These are phyloP conservation scores for Lycophotia porphyrea DNA, from an alignment of 2,888 invertebrate species.

Conservation along the genomic window DNA sequence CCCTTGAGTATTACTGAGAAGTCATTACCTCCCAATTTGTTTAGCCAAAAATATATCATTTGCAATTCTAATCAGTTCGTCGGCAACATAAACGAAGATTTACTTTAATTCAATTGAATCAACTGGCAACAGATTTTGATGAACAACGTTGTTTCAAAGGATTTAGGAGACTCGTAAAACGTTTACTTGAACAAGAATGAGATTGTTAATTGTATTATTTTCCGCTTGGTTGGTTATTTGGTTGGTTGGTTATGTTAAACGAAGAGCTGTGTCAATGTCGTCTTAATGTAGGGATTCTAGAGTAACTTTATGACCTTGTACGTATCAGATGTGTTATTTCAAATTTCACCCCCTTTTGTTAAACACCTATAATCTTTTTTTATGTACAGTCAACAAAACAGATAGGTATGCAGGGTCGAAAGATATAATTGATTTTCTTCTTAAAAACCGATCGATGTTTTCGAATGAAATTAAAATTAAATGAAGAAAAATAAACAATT, in stretches of 20 bases:
- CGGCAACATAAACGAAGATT: constrained; percentile 42
- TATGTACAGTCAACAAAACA: no score
- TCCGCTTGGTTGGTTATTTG: constrained; percentile 12
- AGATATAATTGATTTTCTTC: no score
- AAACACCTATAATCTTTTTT: no score
- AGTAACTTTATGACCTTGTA: not conserved
- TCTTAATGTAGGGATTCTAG: not conserved
- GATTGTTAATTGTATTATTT: constrained; percentile 44
- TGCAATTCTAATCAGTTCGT: constrained; percentile 55
- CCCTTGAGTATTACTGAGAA: not conserved
- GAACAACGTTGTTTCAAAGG: constrained; percentile 43
- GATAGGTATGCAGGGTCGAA: no score
- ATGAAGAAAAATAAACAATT: no score
- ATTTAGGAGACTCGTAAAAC: constrained; percentile 20
- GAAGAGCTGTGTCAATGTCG: not conserved
- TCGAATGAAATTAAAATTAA: no score
- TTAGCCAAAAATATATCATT: constrained; percentile 44
- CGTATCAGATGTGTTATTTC: not conserved
- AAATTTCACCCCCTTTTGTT: no score
- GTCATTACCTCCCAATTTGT: constrained; percentile 38
- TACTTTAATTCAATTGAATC: constrained; percentile 60
- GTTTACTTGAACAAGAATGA: constrained; percentile 20
- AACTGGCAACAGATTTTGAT: constrained; percentile 49
- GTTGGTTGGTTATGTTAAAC: not conserved
- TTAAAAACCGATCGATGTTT: no score